phyloP scores from a whole-genome alignment of 1,140 invertebrate genomes.

The Drosophila kurseongensis region DNA sequence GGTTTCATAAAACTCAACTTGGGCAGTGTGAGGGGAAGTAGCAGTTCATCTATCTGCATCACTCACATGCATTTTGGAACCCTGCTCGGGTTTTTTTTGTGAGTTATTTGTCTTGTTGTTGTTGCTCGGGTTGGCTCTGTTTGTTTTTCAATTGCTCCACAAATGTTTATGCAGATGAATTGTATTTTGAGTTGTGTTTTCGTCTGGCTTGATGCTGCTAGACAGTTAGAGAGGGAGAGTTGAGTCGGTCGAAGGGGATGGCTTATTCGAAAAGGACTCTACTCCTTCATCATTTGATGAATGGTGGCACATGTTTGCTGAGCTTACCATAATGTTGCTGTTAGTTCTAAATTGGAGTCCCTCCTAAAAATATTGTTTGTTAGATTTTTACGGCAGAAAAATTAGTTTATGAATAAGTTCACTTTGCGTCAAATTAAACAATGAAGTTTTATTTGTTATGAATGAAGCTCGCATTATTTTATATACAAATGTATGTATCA shows the following conservation, averaged over 20 bases:
- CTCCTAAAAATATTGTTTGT: neutral
- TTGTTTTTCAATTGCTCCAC: constrained; percentile 78
- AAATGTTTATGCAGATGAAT: constrained; percentile 83
- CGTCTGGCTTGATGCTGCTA: constrained; percentile 47
- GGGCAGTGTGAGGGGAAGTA: constrained; percentile 10
- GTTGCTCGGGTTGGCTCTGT: constrained; percentile 48
- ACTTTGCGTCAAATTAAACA: no score
- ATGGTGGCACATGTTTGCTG: constrained; percentile 63
- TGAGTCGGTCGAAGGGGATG: neutral
- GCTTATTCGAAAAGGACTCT: constrained; percentile 7
- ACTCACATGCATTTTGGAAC: neutral
- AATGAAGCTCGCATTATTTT: no score
- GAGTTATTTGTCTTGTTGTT: constrained; percentile 57
- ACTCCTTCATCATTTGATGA: constrained; percentile 59
- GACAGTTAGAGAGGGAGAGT: constrained; percentile 1
- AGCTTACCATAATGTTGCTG: constrained; percentile 61
- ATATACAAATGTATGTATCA: no score
- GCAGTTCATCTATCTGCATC: constrained; percentile 45
- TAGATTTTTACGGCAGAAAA: neutral
- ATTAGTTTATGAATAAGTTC: no score
- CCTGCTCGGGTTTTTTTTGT: constrained; percentile 11
- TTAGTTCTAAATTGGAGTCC: constrained; percentile 34
- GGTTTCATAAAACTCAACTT: neutral
- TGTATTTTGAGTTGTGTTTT: constrained; percentile 77
- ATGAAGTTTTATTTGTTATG: no score